Conservation (phyloP, 2,113 vertebrate genomes). For the Passer domesticus region DNA sequence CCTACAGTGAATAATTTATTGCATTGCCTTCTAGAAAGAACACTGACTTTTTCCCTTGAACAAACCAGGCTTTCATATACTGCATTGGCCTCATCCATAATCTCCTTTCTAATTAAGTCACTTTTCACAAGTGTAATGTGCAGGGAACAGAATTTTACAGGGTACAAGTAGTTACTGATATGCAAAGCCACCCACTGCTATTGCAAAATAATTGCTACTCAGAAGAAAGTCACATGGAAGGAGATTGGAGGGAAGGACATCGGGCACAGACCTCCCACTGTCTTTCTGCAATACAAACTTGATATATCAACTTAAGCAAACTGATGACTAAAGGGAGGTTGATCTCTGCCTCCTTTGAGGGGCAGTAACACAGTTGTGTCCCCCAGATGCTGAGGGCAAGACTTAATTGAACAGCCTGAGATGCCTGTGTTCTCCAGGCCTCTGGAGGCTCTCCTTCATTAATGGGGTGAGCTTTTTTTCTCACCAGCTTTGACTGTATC, state of each 20-base stretch:
- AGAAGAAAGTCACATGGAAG: background rate
- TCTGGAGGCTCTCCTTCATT: background rate
- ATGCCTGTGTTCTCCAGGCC: background rate
- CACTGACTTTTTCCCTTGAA: background rate
- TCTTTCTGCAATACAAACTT: background rate
- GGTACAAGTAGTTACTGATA: background rate
- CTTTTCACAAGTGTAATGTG: background rate
- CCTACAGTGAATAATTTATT: background rate
- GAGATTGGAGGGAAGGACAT: background rate
- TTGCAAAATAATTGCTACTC: background rate
- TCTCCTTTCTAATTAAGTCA: background rate
- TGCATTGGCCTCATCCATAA: background rate
- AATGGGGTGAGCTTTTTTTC: background rate
- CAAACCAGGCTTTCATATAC: background rate
- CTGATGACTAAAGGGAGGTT: background rate
- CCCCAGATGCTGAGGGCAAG: rapidly evolving
- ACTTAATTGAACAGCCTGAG: rapidly evolving
- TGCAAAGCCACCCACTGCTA: background rate
- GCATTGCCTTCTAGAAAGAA: background rate
- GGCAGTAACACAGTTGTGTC: background rate
- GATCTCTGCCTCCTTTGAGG: background rate
- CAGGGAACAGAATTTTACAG: background rate
- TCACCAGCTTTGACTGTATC: background rate
- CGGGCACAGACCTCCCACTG: background rate
- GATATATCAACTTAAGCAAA: background rate